Evolutionary conservation across 1,140 invertebrate species (phyloP), one percentile per base, ranked within the genome.

Genomic region (Anastrepha obliqua): DNA sequence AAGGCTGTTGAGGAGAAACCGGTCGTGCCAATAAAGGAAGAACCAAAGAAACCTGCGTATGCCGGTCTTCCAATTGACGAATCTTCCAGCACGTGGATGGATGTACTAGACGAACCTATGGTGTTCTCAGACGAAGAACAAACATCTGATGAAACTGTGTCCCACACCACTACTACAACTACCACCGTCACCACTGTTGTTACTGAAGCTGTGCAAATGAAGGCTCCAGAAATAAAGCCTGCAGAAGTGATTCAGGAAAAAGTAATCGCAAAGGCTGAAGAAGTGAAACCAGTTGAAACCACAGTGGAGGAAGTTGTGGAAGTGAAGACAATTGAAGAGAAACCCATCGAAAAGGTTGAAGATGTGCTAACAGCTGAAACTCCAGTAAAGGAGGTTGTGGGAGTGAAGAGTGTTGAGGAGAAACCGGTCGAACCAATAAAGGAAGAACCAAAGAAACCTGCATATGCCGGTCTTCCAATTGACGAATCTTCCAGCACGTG

Each of bases 91-190:
- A 87, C 90, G 8, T 93, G 93, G 93, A 93, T 93, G 92, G 91
- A 92, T 89, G 91, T 94, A 78, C 89, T 95, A 55, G 94, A 95
- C 88, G 93, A 94, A 90, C 92, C 94, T 86, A 93, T 94, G 74
- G 89, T 90, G 11, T 91, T 94, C 1, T 78, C 86, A 17, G 86
- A 88, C 13, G 85, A 88, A 8, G 85, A 86, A 42, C 85, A 64
- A 5, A 47, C 15, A n/a, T 20, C 70, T 2, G 44, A 51, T 7
- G 70, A 47, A 74, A 81, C 70, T 60, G 62, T 85, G 5, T 4
- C 7, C 20, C 65, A 39, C 5, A 85, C 47, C 51, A 60, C 55
- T 2, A 42, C 64, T 55, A 17, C 17, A 81, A 87, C 47, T 13
- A 67, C 65, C 13, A 67, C 29, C 65, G 39, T 11, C 2, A 67